Evolutionary conservation across 2,113 vertebrate species (phyloP), one percentile per base, ranked within the genome.

Genomic region (Sakesphorus luctuosus): DNA sequence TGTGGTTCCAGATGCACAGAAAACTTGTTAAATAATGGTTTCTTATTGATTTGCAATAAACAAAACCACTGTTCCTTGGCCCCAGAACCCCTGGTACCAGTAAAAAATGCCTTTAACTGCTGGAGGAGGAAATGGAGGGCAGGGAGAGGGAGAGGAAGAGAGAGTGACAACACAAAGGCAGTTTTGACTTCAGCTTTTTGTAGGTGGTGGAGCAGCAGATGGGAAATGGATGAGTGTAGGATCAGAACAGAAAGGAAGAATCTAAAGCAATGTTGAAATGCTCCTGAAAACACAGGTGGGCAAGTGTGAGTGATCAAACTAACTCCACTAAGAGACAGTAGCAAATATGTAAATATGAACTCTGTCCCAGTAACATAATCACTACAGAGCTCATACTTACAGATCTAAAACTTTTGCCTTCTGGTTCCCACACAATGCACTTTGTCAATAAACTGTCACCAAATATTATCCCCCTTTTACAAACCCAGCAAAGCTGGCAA

Each of bases 81-180:
- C 3, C 0, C 47, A 67, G 47, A 13, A 66, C 4, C 18, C 4
- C 18, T 7, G 11, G 17, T 44, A 46, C 18, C 23, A 82, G 55
- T 33, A 74, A 77, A 23, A 65, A 88, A 40, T 16, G 20, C 12
- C 24, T 31, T 4, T 16, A 83, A 80, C 66, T 21, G 8, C 43
- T 36, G 12, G 29, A 18, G 10, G 11, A 69, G n/a, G 31, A 66
- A 65, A 40, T 0, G 0, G 13, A 67, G 16, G 7, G 6, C 1
- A 2, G 20, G 23, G 35, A 72, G 19, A 59, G 8, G 18, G 29
- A 68, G 76, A 72, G 44, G 8, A 26, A 68, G 76, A 72, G 44
- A 8, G 25, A 68, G 6, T 16, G n/a, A 36, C 53, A 80, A n/a
- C 0, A 3, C 7, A 61, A 65, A 40, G 8, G 11, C 4, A 36